Conservation (phyloP, 2,113 vertebrate species). For the Rhinolophus ferrumequinum region DNA sequence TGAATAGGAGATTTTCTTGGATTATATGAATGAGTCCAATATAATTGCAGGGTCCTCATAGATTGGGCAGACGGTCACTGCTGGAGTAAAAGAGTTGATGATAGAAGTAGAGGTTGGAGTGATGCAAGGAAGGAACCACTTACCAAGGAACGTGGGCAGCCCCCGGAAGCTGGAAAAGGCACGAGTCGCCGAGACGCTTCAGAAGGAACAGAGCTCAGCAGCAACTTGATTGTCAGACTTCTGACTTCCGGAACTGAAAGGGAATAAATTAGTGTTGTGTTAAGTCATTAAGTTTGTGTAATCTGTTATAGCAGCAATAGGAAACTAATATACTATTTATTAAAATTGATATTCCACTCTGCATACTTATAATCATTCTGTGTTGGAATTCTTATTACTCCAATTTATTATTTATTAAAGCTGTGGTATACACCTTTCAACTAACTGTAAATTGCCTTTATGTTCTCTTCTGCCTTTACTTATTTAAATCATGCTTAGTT, state of each 20-base stretch:
- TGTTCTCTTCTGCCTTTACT: not conserved
- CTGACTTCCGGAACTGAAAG: not conserved
- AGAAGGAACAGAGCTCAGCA: not conserved
- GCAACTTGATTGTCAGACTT: not conserved
- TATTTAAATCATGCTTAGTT: not conserved
- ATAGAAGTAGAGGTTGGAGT: not conserved
- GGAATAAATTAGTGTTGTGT: not conserved
- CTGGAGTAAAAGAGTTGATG: too few species aligned
- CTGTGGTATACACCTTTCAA: not conserved
- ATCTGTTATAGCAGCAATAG: not conserved
- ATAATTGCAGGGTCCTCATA: not conserved
- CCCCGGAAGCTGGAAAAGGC: not conserved
- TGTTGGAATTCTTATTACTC: not conserved
- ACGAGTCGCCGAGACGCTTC: rapidly evolving
- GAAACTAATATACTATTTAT: not conserved
- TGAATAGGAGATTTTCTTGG: not conserved
- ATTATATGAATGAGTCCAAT: rapidly evolving
- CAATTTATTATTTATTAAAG: not conserved
- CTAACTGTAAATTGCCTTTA: not conserved
- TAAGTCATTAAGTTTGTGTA: not conserved
- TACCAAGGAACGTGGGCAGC: rapidly evolving
- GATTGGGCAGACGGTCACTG: too few species aligned
- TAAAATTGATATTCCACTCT: not conserved
- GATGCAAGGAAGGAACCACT: rapidly evolving
- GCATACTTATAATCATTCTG: not conserved